A percentile compares a stretch with the other conserved stretches of the same genome.
These are phyloP conservation scores for Sparidentex hasta DNA, from an alignment of 2,797 vertebrate species.

Conservation along the genomic window DNA sequence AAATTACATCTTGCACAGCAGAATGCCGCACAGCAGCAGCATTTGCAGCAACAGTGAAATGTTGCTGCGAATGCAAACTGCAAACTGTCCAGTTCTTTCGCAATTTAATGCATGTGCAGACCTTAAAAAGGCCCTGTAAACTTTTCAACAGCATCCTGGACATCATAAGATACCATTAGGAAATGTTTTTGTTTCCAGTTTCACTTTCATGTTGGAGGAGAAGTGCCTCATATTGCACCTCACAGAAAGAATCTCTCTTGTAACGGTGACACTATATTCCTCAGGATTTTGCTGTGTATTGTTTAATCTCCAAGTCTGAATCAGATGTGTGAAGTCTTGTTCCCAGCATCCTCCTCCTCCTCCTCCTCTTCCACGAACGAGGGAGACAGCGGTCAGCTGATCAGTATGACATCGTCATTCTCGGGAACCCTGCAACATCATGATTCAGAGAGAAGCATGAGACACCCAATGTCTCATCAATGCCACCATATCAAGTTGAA, in stretches of 20 bases:
- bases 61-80: too few species aligned
- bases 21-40: conserved; percentile 16
- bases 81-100: conserved; percentile 28
- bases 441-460: conserved; percentile 20
- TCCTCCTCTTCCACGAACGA: conserved; percentile 23
- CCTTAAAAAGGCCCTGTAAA: conserved; percentile 44
- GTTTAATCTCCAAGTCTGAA: background rate
- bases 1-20: conserved; percentile 42
- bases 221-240: conserved; percentile 28
- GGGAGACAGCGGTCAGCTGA: conserved; percentile 65
- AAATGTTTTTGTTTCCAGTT: conserved; percentile 9
- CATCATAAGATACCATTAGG: conserved; percentile 3
- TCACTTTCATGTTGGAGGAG: conserved; percentile 26
- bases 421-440: conserved; percentile 71
- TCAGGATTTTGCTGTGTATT: background rate
- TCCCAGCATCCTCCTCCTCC: conserved; percentile 37
- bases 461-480: background rate
- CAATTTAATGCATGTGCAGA: conserved; percentile 10
- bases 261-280: background rate
- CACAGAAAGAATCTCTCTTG: background rate
- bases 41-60: conserved; percentile 14
- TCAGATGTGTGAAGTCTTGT: conserved; percentile 28
- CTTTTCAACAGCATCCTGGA: conserved; percentile 17
- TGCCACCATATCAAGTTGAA: background rate
- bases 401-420: conserved; percentile 72